These are phyloP conservation scores for Eupithecia abbreviata DNA, from an alignment of 2,888 invertebrate genomes.

Conservation along the genomic window DNA sequence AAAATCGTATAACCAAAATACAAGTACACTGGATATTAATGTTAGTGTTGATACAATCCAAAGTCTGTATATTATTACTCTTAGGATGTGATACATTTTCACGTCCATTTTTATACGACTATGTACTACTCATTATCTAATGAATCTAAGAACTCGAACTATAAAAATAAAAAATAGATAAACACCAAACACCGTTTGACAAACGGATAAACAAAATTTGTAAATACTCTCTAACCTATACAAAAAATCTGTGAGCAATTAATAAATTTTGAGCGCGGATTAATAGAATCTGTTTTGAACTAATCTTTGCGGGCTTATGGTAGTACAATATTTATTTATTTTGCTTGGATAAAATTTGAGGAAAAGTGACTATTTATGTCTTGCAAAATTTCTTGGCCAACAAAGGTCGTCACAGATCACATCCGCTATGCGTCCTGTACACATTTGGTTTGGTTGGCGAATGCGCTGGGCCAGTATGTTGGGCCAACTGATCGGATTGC, in stretches of 20 bases:
- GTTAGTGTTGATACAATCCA: conserved; percentile 91
- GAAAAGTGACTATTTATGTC: background rate
- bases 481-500: too few species aligned
- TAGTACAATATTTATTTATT: too few species aligned
- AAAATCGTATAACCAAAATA: conserved; percentile 94
- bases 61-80: conserved; percentile 86
- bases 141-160: background rate
- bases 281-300: background rate
- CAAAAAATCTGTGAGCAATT: background rate
- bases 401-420: too few species aligned
- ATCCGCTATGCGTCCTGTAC: too few species aligned
- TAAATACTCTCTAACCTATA: background rate
- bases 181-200: background rate
- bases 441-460: too few species aligned
- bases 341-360: background rate
- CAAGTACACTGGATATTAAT: conserved; percentile 88
- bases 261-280: background rate
- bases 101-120: conserved; percentile 30
- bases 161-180: background rate
- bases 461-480: too few species aligned
- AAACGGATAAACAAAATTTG: background rate
- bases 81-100: conserved; percentile 74
- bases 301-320: background rate
- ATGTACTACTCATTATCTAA: background rate
- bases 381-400: too few species aligned